Base-by-base conservation (phyloP, 2,113 vertebrate genomes). In the Gobiocypris rarus region DNA sequence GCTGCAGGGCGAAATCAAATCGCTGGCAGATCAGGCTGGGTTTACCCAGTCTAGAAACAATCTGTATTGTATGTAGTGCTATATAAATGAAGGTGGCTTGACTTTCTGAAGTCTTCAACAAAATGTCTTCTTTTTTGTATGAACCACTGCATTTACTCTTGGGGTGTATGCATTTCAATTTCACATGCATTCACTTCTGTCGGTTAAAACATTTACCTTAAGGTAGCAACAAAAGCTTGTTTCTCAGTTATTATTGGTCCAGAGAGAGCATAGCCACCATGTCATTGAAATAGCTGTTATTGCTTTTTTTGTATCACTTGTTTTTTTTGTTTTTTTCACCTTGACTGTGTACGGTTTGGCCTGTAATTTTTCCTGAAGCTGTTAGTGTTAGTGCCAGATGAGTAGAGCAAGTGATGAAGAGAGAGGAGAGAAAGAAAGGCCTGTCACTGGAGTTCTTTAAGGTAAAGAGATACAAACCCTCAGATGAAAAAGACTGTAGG, bases 331-430 rank as follows among this genome's bases (percentile, higher is more conserved):
- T 31, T 91, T 89, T 93, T 88, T 91, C 90, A 90, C 85, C 88
- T 81, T 74, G 28, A 41, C 84, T 91, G 87, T 89, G 92, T 93
- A 91, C 87, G 89, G 89, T 91, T 91, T 88, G 93, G 89, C 90
- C 92, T 92, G 92, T 93, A 94, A 94, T 94, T 93, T 94, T 91
- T 94, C 90, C 93, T 90, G 94, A 94, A 92, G 93, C 94, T 93
- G 93, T 94, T 94, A 92, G 92, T 91, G 92, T 95, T 94, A 94
- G 93, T 95, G 91, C 92, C 93, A 94, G 90, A 88, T 86, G 92
- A 94, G 88, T 92, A 92, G 90, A 91, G 91, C 92, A 90, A 92
- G 90, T 94, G 94, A 95, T 94, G 92, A 93, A 88, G 87, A 91
- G 93, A 67, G 48, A 41, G 65, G 48, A 38, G 59, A 54, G 75